Base-by-base conservation (phyloP, 2,113 vertebrate species). In the Peromyscus polionotus region DNA sequence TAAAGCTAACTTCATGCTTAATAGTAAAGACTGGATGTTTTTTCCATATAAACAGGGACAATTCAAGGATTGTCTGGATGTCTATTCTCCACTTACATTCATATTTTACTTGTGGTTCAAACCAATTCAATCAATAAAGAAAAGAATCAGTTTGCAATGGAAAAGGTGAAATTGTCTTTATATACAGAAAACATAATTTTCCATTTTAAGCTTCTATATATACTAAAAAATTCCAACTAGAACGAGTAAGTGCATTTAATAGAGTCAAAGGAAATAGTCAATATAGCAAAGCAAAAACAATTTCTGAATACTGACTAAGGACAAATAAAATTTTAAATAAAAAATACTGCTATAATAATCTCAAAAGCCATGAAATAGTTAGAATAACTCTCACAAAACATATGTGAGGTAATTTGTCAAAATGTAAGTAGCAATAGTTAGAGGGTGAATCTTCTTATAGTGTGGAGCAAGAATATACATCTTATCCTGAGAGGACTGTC, bases 141-240 rank as follows among this genome's bases (percentile, higher is more conserved):
- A 90, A 87, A 65, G 61, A 48, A 75, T 84, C 2, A 59, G 31
- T 51, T 63, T 72, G 13, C 19, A 88, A 88, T 57, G 33, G 8
- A 90, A 92, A 86, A 85, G 26, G 11, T 92, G 65, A 96, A 95
- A 90, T 22, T 51, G 22, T 67, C 54, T 94, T 91, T 73, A 92
- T 73, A 79, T 57, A 42, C 14, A 88, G 67, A 72, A 67, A 94
- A 72, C 11, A 73, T 51, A 26, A 48, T 68, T 11, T 81, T 20
- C 79, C 79, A 39, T 87, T 73, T 93, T 31, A 59, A 87, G 54
- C 72, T 39, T 94, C 67, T 90, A 36, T 26, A 36, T 26, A 51
- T 16, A 39, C 28, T 45, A 54, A 68, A 39, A 92, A 33, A 91
- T 33, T 85, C 5, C 65, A 73, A 68, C 7, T 84, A 72, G 20